Conservation (phyloP, 2,888 invertebrate genomes). For the Parnassius orleans region DNA sequence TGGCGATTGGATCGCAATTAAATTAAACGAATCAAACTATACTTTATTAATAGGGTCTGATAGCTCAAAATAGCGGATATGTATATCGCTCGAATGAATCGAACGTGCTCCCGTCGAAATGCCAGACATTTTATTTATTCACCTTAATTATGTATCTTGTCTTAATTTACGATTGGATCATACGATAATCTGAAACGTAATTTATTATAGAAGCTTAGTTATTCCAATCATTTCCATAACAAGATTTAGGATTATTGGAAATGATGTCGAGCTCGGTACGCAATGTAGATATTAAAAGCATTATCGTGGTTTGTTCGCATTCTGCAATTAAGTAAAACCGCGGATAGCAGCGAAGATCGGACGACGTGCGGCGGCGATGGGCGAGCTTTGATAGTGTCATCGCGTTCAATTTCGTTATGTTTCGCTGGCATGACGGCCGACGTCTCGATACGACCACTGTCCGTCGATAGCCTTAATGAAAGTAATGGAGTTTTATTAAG, state of each 20-base stretch:
- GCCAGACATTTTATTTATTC: constrained; percentile 82
- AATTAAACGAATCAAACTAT: constrained; percentile 76
- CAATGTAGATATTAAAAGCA: constrained; percentile 66
- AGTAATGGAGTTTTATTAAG: constrained; percentile 79
- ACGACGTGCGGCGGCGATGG: constrained; percentile 48
- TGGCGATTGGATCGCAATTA: constrained; percentile 80
- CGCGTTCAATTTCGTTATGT: constrained; percentile 76
- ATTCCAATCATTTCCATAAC: constrained; percentile 76
- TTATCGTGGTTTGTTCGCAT: constrained; percentile 74
- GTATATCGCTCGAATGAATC: constrained; percentile 64
- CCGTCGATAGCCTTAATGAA: constrained; percentile 78
- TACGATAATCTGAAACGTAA: constrained; percentile 79
- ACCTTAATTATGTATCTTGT: constrained; percentile 82
- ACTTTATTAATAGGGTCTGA: constrained; percentile 76
- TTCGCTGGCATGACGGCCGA: constrained; percentile 71
- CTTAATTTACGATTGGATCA: constrained; percentile 82
- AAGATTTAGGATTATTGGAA: constrained; percentile 75
- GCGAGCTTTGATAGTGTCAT: constrained; percentile 75
- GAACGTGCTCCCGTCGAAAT: constrained; percentile 80
- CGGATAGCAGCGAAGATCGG: constrained; percentile 44
- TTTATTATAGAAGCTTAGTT: constrained; percentile 78
- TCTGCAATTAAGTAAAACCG: constrained; percentile 72
- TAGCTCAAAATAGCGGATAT: constrained; percentile 71
- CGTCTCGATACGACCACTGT: constrained; percentile 75
- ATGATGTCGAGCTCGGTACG: constrained; percentile 59